phyloP scores from a whole-genome alignment of 2,888 invertebrate genomes.

The Auanema freiburgensis region DNA sequence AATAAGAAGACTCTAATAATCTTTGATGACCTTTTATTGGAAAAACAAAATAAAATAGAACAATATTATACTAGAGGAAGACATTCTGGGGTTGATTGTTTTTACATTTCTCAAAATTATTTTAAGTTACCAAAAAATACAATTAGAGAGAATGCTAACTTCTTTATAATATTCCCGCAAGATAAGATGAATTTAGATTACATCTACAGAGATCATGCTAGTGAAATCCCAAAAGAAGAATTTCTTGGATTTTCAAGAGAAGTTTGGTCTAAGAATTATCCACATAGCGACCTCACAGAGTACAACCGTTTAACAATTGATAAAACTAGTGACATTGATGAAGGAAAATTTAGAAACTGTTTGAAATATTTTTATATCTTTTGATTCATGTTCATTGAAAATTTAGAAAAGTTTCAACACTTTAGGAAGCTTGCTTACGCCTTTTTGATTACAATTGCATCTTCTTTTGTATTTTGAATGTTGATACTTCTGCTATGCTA shows the following conservation, averaged over 20 bases:
- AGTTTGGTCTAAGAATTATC: constrained; percentile 28
- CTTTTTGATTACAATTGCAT: no score
- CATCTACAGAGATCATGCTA: constrained; percentile 33
- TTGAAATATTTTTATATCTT: constrained; percentile 27
- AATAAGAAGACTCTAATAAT: constrained; percentile 41
- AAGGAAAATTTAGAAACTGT: constrained; percentile 29
- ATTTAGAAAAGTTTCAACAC: no score
- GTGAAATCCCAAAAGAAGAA: constrained; percentile 31
- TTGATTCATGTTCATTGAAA: no score
- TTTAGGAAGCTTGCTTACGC: no score
- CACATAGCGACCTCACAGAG: no score
- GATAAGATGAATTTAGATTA: constrained; percentile 38
- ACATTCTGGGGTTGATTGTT: constrained; percentile 37
- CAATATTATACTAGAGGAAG: constrained; percentile 44
- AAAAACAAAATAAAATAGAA: constrained; percentile 49
- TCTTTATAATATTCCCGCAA: constrained; percentile 45
- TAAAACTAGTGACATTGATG: constrained; percentile 23
- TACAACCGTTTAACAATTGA: constrained; percentile 39
- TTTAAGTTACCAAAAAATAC: constrained; percentile 45
- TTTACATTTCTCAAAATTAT: constrained; percentile 44
- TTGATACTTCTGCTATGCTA: no score
- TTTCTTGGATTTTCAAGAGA: constrained; percentile 26
- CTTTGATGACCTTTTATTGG: constrained; percentile 41
- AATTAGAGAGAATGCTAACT: constrained; percentile 45
- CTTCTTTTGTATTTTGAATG: no score